A percentile compares a stretch with the other conserved stretches of the same genome.
Conservation (phyloP, 92 coral and sea anemone species). For the Palythoa grandis region DNA sequence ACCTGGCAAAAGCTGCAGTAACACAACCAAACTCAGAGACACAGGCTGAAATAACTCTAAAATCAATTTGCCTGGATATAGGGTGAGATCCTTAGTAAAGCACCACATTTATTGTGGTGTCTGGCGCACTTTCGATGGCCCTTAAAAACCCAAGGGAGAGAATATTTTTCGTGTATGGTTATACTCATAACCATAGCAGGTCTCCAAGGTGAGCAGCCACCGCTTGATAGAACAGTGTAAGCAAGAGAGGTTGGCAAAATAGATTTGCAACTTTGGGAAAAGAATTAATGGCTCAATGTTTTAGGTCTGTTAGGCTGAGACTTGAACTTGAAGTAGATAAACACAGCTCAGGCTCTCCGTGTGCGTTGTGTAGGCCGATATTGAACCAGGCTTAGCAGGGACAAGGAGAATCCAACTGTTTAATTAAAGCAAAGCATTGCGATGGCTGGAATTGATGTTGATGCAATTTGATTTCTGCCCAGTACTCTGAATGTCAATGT, state of each 20-base stretch:
- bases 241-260: constrained; percentile 83
- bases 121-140: constrained; percentile 65
- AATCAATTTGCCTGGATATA: constrained; percentile 53
- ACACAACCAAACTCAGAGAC: constrained; percentile 58
- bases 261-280: constrained; percentile 79
- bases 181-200: constrained; percentile 83
- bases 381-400: constrained; percentile 73
- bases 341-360: too few relatives aligned
- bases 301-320: constrained; percentile 61
- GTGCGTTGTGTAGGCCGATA: too few relatives aligned
- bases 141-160: constrained; percentile 71
- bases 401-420: too few relatives aligned
- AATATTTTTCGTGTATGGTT: constrained; percentile 54
- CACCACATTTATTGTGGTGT: constrained; percentile 55
- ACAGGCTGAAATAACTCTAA: constrained; percentile 46
- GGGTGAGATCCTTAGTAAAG: constrained; percentile 55
- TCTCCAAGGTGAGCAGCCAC: constrained; percentile 87
- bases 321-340: too few relatives aligned
- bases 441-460: constrained; percentile 39
- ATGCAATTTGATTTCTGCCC: constrained; percentile 43
- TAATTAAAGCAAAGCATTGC: too few relatives aligned
- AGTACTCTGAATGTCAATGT: too few relatives aligned
- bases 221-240: constrained; percentile 72
- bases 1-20: constrained; percentile 35
- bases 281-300: constrained; percentile 65